A percentile compares a stretch with the other conserved stretches of the same genome.
phyloP scores from a whole-genome alignment of 1,140 invertebrate species.

The Calephelis virginiensis region DNA sequence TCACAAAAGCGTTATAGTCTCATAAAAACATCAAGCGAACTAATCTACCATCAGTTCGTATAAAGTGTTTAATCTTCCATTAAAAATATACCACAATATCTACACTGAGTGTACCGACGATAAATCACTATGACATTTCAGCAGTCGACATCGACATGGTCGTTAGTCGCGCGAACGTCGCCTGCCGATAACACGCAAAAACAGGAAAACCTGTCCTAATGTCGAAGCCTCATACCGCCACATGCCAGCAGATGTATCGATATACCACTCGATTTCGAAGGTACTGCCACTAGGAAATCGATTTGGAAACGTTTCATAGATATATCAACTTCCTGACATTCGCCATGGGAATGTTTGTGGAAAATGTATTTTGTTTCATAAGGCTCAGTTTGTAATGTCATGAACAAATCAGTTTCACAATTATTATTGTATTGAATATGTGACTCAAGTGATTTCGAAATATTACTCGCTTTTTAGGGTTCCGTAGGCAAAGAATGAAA shows the following conservation, averaged over 20 bases:
- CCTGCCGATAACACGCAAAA: slow-evolving; percentile 61
- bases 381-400: too few relatives aligned
- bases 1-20: not conserved
- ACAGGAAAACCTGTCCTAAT: slow-evolving; percentile 50
- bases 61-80: slow-evolving; percentile 32
- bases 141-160: slow-evolving; percentile 54
- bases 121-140: slow-evolving; percentile 67
- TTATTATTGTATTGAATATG: too few relatives aligned
- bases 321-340: slow-evolving; percentile 6
- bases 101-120: slow-evolving; percentile 42
- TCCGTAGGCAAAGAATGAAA: too few relatives aligned
- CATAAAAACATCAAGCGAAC: slow-evolving; percentile 12
- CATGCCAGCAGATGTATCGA: slow-evolving; percentile 27
- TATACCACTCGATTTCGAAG: slow-evolving; percentile 27
- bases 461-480: too few relatives aligned
- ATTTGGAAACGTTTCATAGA: slow-evolving; percentile 6
- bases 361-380: not conserved
- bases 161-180: slow-evolving; percentile 53
- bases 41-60: slow-evolving; percentile 26
- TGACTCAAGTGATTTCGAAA: too few relatives aligned
- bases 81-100: slow-evolving; percentile 42
- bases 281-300: slow-evolving; percentile 17
- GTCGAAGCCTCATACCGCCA: slow-evolving; percentile 29
- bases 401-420: too few relatives aligned
- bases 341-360: not conserved